These are phyloP conservation scores for Anodontia alba DNA, from an alignment of 2,888 invertebrate genomes.

Conservation along the genomic window DNA sequence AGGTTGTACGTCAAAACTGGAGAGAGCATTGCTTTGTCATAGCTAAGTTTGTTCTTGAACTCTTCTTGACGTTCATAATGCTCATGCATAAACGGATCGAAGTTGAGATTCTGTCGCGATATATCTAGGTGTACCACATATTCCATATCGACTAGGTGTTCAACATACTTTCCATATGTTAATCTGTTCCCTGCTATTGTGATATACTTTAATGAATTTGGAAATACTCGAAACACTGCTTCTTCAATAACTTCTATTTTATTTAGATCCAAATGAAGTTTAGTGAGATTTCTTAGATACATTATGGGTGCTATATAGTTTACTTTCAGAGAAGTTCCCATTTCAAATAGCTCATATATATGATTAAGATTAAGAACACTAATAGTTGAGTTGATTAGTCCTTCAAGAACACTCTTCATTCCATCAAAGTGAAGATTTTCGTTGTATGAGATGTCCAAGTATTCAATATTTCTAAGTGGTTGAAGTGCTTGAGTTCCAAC, in stretches of 20 bases:
- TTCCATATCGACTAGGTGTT: not conserved
- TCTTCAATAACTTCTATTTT: conserved; percentile 53
- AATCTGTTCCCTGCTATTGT: conserved; percentile 50
- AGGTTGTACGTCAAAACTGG: not conserved
- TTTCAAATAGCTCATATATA: conserved; percentile 32
- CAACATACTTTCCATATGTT: conserved; percentile 26
- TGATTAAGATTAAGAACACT: conserved; percentile 28
- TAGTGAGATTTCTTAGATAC: conserved; percentile 33
- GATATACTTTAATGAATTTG: conserved; percentile 14
- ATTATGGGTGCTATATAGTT: conserved; percentile 28
- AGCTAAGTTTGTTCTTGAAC: not conserved
- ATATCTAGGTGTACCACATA: conserved; percentile 33
- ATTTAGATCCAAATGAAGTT: conserved; percentile 48
- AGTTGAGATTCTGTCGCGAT: conserved; percentile 47
- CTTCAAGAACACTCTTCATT: conserved; percentile 42
- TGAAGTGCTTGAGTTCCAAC: conserved; percentile 20
- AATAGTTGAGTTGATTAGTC: conserved; percentile 34
- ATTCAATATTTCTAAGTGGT: conserved; percentile 27
- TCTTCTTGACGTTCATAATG: conserved; percentile 10
- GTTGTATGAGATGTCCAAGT: conserved; percentile 51
- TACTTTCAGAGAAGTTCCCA: conserved; percentile 23
- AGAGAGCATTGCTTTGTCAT: no score
- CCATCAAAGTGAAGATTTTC: conserved; percentile 37
- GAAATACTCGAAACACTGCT: conserved; percentile 3
- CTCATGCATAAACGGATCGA: conserved; percentile 39